Conservation (phyloP, 2,888 invertebrate species). For the Drosophila cognata region DNA sequence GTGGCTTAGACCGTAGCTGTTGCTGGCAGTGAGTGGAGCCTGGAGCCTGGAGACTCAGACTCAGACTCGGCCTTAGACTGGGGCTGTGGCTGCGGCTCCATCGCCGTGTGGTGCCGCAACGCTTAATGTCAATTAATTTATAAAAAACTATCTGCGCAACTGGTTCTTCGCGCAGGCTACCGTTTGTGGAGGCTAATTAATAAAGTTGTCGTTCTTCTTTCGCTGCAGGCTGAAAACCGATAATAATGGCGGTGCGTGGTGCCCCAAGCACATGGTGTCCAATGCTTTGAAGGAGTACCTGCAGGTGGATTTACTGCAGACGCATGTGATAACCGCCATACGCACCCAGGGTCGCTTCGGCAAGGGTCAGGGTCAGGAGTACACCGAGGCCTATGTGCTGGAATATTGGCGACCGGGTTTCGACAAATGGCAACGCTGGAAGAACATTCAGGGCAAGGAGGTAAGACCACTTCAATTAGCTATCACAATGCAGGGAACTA, state of each 20-base stretch:
- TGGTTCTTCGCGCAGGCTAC: slow-evolving; percentile 59
- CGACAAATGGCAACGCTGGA: slow-evolving; percentile 91
- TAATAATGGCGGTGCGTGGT: slow-evolving; percentile 94
- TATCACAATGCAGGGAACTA: not conserved
- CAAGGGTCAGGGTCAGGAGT: slow-evolving; percentile 93
- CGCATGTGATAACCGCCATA: slow-evolving; percentile 89
- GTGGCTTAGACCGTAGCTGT: slow-evolving; percentile 29
- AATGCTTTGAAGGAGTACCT: slow-evolving; percentile 91
- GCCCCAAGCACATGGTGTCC: slow-evolving; percentile 91
- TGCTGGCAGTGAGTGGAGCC: not conserved
- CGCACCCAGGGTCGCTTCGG: slow-evolving; percentile 94
- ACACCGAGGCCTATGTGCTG: slow-evolving; percentile 91
- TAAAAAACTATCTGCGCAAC: slow-evolving; percentile 61
- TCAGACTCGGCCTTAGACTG: not conserved
- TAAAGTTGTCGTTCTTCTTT: slow-evolving; percentile 46
- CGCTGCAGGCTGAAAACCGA: slow-evolving; percentile 90
- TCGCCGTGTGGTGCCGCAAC: slow-evolving; percentile 79
- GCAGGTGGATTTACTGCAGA: slow-evolving; percentile 89
- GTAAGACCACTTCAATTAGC: slow-evolving; percentile 85
- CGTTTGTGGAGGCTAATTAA: slow-evolving; percentile 62
- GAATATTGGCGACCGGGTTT: slow-evolving; percentile 91
- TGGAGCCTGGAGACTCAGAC: slow-evolving; percentile 6
- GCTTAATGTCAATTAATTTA: slow-evolving; percentile 84
- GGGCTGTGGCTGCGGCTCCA: not conserved
- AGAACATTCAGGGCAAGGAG: slow-evolving; percentile 90